Base-by-base conservation (phyloP, 2,888 invertebrate genomes). In the Lottia gigantea region DNA sequence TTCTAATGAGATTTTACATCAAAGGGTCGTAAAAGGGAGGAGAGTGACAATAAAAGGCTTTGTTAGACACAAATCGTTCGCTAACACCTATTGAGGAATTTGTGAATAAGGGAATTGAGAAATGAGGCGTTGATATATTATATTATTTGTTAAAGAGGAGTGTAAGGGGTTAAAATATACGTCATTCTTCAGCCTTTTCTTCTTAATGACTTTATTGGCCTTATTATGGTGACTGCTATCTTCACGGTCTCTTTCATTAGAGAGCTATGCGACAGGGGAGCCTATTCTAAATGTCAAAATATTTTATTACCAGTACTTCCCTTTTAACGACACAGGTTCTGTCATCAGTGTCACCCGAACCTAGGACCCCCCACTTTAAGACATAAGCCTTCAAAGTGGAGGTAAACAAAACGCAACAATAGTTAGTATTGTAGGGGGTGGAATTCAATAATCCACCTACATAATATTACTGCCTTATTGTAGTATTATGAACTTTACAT, bases 111-210 rank as follows among this genome's bases (percentile, higher is more conserved):
- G 23, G 19, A 55, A 55, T 55, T 19, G 23, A 19, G 55, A 55
- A 55, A 55, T 55, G 55, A 55, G 55, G 55, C 55, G 55, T 55
- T 55, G 55, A 55, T 55, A 55, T 55, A 23, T 55, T 55, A 23
- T 55, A 55, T 55, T 55, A 55, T 23, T 23, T 55, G 55, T 19
- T 23, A 55, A 23, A 55, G 23, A 55, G 23, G 55, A 55, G 40
- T 40, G 23, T 23, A 23, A 55, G 55, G 55, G 55, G 55, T 19
- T 55, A 12, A 55, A 23, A 55, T 55, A 55, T 23, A 55, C 55
- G 55, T 55, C 55, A 55, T 23, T 55, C 55, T n/a, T 16, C 55
- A 19, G 7, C 55, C 55, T 19, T 31, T 55, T 55, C 55, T 23
- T 23, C 55, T 19, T 55, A 55, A 55, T 55, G 55, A 55, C 23